Conservation (phyloP, 2,888 invertebrate species). For the Polyommatus icarus region DNA sequence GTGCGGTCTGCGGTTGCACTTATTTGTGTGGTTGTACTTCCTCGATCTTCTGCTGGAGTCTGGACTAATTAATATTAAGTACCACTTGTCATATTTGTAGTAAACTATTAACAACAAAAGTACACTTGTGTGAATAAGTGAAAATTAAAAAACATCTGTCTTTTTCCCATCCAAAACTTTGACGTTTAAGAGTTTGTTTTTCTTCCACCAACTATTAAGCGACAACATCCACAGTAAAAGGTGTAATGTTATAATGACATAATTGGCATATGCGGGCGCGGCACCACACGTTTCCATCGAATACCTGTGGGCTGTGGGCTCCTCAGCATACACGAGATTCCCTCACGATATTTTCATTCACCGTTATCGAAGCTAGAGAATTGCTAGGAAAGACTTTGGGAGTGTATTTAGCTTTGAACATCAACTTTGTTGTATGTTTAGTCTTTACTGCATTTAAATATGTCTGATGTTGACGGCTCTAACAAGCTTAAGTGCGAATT, state of each 20-base stretch:
- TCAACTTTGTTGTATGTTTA: background rate
- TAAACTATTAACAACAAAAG: background rate
- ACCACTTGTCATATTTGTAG: background rate
- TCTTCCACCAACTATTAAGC: background rate
- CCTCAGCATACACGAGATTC: constrained; percentile 19
- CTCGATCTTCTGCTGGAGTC: background rate
- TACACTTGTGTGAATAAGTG: too few species aligned
- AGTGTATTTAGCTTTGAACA: background rate
- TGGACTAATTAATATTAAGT: background rate
- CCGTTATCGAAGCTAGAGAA: constrained; percentile 5
- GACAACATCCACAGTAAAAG: background rate
- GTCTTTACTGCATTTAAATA: background rate
- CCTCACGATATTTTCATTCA: constrained; percentile 29
- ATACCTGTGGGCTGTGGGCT: constrained; percentile 14
- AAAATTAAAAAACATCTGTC: too few species aligned
- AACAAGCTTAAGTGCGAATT: too few species aligned
- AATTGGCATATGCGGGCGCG: constrained; percentile 21
- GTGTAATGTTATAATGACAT: constrained; percentile 17
- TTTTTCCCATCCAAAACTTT: background rate
- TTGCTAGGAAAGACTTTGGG: background rate
- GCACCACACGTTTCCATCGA: background rate
- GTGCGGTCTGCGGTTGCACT: constrained; percentile 1
- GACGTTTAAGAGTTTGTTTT: background rate
- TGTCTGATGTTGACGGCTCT: background rate
- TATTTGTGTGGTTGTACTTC: constrained; percentile 8